phyloP scores from a whole-genome alignment of 2,113 vertebrate species.

The Todiramphus saurophagus region DNA sequence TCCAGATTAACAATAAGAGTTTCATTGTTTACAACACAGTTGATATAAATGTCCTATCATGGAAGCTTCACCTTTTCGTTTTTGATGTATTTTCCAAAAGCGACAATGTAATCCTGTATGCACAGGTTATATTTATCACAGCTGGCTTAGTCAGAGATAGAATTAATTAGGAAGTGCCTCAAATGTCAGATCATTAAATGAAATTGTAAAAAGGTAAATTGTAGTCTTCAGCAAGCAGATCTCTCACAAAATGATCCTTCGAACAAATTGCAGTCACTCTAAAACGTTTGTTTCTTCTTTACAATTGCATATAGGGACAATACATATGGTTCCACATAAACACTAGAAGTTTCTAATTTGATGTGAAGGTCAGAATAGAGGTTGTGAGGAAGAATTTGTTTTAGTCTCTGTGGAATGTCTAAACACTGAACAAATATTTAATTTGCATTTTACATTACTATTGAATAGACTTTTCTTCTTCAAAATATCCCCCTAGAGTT shows the following conservation, averaged over 20 bases:
- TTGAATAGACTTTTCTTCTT: conserved; percentile 24
- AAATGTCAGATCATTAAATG: conserved; percentile 60
- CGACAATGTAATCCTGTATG: background rate
- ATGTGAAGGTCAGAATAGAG: conserved; percentile 12
- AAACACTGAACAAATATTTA: conserved; percentile 29
- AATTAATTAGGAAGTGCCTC: conserved; percentile 60
- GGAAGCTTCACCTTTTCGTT: background rate
- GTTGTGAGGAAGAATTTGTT: background rate
- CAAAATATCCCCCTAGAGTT: background rate
- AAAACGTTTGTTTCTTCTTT: conserved; percentile 39
- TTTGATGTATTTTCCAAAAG: background rate
- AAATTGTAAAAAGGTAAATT: conserved; percentile 62
- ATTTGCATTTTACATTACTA: conserved; percentile 49
- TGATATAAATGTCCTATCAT: background rate
- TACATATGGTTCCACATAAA: conserved; percentile 4
- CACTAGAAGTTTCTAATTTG: conserved; percentile 34
- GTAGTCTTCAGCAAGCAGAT: conserved; percentile 38
- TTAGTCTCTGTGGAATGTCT: background rate
- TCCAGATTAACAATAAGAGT: background rate
- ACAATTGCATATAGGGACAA: background rate
- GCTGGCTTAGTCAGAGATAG: conserved; percentile 43
- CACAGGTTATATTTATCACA: conserved; percentile 45
- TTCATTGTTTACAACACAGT: fast-evolving
- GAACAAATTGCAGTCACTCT: background rate
- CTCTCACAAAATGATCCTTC: conserved; percentile 28